Percentiles rank a stretch among this genome's conserved stretches.
These are phyloP conservation scores for Varanus salvator DNA, from an alignment of 2,113 vertebrate genomes.

Conservation along the genomic window DNA sequence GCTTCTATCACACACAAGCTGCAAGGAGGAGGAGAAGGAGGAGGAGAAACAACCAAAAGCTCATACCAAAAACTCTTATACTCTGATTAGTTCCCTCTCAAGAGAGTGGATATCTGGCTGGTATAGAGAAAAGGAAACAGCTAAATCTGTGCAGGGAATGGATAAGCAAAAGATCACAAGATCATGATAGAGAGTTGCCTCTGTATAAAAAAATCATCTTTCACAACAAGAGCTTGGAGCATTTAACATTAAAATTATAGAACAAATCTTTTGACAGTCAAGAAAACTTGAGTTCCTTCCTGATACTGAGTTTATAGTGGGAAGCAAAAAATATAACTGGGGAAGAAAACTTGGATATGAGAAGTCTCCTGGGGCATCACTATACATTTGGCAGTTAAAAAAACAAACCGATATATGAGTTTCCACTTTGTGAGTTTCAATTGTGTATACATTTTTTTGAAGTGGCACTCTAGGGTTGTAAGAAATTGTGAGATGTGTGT, in stretches of 20 bases:
- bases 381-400: not conserved
- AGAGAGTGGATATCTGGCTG: conserved; percentile 8
- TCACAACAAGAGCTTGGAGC: not conserved
- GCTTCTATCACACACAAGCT: not conserved
- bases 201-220: not conserved
- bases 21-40: not conserved
- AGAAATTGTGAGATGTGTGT: no score
- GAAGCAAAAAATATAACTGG: not conserved
- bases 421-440: not conserved
- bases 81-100: not conserved
- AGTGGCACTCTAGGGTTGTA: no score
- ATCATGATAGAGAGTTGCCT: not conserved
- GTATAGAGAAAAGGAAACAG: not conserved
- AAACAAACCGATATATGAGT: not conserved
- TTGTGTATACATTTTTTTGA: no score
- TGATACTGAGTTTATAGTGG: not conserved
- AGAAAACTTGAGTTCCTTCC: not conserved
- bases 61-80: not conserved
- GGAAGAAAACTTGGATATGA: not conserved
- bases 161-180: not conserved
- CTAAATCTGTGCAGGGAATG: conserved; percentile 17
- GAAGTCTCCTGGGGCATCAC: not conserved
- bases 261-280: not conserved
- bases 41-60: not conserved
- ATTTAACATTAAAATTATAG: conserved; percentile 4